A percentile compares a stretch with the other conserved stretches of the same genome.
phyloP scores from a whole-genome alignment of 2,797 vertebrate genomes.

The Megalops cyprinoides region DNA sequence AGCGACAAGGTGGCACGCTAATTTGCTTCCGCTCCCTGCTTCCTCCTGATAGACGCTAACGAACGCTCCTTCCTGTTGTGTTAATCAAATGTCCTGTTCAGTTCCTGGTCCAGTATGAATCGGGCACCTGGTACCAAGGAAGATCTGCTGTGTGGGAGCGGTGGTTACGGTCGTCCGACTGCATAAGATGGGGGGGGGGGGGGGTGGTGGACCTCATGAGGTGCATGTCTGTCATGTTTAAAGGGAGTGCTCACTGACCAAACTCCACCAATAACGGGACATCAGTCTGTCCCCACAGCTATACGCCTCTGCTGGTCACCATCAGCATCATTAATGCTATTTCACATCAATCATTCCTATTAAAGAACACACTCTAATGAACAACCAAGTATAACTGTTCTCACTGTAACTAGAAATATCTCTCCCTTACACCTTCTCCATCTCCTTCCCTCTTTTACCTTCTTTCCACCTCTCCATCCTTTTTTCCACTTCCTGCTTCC shows the following conservation, averaged over 20 bases:
- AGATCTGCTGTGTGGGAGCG: too few relatives aligned
- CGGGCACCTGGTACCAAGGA: too few relatives aligned
- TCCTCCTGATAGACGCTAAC: conserved; percentile 1
- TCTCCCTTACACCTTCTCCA: background rate
- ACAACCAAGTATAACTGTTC: too few relatives aligned
- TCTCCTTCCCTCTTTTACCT: background rate
- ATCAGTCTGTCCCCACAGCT: background rate
- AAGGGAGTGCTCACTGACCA: too few relatives aligned
- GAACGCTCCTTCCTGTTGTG: background rate
- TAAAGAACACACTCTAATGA: too few relatives aligned
- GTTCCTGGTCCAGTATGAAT: background rate
- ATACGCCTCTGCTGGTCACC: background rate
- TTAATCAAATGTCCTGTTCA: conserved; percentile 13
- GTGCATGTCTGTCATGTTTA: too few relatives aligned
- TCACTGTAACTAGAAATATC: too few relatives aligned
- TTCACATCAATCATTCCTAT: background rate
- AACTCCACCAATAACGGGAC: too few relatives aligned
- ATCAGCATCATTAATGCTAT: background rate
- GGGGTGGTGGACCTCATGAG: too few relatives aligned
- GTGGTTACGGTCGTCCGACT: too few relatives aligned
- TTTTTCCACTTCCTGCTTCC: too few relatives aligned
- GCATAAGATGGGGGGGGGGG: too few relatives aligned
- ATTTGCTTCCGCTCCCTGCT: background rate
- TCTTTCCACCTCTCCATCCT: background rate
- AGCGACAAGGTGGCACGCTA: background rate